Base-by-base conservation (phyloP, 2,888 invertebrate genomes). In the Mesochorus sp. region DNA sequence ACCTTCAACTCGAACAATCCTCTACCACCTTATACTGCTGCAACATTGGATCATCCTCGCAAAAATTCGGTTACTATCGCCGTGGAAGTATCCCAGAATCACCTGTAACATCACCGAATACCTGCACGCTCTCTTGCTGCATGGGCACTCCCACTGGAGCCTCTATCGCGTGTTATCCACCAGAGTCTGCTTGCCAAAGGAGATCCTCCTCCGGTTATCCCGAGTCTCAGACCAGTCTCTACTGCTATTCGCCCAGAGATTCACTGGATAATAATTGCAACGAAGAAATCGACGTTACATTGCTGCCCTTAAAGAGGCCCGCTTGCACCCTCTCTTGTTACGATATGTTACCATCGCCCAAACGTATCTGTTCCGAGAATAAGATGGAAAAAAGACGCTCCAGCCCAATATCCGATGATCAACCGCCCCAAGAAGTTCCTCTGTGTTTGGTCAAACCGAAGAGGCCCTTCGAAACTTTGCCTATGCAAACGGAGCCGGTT, bases 361-460 rank as follows among this genome's bases (percentile, higher is more conserved):
- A 88, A 73, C 85, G 84, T 62, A 47, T 84, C n/a, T 86, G 86
- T 57, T 5, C 80, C 3, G 86, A 86, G 0, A 44, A 28, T 8
- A 6, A 12, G 34, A 79, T 85, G 10, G 84, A 87, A 5, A 49
- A 80, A 1, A 10, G 37, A 51, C 79, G 81, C 42, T 76, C 73
- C 37, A 83, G 67, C 74, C 82, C 82, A 10, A 72, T 77, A n/a
- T 17, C 44, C 34, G 81, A 80, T 14, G 83, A 86, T 34, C 62
- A 71, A 68, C 87, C 88, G 3, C 86, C 87, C 3, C 92, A 91
- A 80, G 91, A 91, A 34, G 88, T 86, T 74, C 91, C 92, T 19
- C 87, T 92, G 26, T 92, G 92, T 80, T 88, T 92, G 59, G 91
- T 92, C 4, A 92, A 91, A 74, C 88, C 88, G 19, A 89, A 90